Conservation (phyloP, 2,888 invertebrate species). For the Drepanosiphum platanoidis region DNA sequence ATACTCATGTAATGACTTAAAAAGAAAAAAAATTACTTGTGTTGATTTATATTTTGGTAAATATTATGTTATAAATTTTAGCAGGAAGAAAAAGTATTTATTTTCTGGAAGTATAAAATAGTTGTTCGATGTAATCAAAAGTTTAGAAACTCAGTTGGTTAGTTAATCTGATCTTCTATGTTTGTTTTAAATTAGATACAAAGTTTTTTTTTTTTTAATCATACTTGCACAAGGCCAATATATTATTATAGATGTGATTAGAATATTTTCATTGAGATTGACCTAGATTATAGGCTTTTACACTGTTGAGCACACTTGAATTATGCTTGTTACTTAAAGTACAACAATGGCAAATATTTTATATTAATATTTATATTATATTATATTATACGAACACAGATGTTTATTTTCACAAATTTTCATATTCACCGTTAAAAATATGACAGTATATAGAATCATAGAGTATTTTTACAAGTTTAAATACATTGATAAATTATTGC, state of each 20-base stretch:
- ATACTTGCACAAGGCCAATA: constrained; percentile 42
- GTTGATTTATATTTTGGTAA: constrained; percentile 47
- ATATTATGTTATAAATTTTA: constrained; percentile 47
- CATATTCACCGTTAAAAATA: constrained; percentile 32
- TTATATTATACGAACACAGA: constrained; percentile 30
- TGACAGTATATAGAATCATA: constrained; percentile 22
- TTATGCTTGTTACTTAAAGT: constrained; percentile 37
- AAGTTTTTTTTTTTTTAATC: constrained; percentile 32
- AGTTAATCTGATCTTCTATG: constrained; percentile 47
- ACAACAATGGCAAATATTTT: constrained; percentile 37
- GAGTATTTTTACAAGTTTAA: constrained; percentile 1
- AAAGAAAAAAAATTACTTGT: constrained; percentile 3
- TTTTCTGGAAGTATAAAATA: constrained; percentile 55
- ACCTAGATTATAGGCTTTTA: constrained; percentile 39
- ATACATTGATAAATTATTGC: not conserved
- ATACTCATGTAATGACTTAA: not conserved
- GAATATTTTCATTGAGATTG: constrained; percentile 44
- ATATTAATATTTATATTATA: constrained; percentile 12
- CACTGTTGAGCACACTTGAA: constrained; percentile 38
- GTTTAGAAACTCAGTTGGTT: constrained; percentile 56
- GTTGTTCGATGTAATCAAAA: constrained; percentile 54
- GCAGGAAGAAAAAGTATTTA: constrained; percentile 54
- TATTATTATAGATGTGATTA: constrained; percentile 32
- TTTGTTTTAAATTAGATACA: constrained; percentile 55
- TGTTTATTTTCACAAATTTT: constrained; percentile 26